Conservation (phyloP, 2,113 vertebrate genomes). For the Antigone vipio region DNA sequence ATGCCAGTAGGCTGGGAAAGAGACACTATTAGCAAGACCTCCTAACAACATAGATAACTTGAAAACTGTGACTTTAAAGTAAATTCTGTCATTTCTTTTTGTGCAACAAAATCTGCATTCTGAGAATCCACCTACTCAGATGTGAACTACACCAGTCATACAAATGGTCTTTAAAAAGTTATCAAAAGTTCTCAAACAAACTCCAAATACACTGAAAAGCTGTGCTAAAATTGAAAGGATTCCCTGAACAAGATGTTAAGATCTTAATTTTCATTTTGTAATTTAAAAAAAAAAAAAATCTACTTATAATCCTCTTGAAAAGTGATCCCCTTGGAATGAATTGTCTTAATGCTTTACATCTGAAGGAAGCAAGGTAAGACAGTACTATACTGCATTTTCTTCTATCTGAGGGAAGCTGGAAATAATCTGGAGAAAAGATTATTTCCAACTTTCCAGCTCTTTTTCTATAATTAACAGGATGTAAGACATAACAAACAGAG, state of each 20-base stretch:
- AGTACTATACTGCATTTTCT: neutral
- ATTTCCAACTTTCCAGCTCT: conserved; percentile 69
- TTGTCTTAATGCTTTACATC: conserved; percentile 59
- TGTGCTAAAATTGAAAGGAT: neutral
- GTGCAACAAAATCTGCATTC: neutral
- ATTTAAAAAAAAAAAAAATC: neutral
- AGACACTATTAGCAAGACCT: neutral
- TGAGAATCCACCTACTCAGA: neutral
- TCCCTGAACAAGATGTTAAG: neutral
- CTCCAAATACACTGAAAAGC: neutral
- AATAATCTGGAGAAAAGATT: conserved; percentile 67
- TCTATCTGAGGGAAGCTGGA: conserved; percentile 60
- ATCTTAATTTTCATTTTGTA: conserved; percentile 35
- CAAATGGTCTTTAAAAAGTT: neutral
- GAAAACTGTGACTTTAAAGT: neutral
- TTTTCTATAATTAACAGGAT: conserved; percentile 73
- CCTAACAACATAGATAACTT: neutral
- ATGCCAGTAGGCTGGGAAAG: neutral
- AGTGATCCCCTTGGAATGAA: conserved; percentile 39
- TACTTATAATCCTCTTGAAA: conserved; percentile 55
- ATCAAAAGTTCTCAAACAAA: neutral
- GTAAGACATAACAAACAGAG: conserved; percentile 72
- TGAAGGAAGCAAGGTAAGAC: conserved; percentile 61
- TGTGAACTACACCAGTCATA: neutral
- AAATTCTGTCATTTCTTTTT: neutral